Percentiles rank a stretch among this genome's conserved stretches.
These are phyloP conservation scores for Acrocephalus arundinaceus DNA, from an alignment of 2,113 vertebrate genomes.

Conservation along the genomic window DNA sequence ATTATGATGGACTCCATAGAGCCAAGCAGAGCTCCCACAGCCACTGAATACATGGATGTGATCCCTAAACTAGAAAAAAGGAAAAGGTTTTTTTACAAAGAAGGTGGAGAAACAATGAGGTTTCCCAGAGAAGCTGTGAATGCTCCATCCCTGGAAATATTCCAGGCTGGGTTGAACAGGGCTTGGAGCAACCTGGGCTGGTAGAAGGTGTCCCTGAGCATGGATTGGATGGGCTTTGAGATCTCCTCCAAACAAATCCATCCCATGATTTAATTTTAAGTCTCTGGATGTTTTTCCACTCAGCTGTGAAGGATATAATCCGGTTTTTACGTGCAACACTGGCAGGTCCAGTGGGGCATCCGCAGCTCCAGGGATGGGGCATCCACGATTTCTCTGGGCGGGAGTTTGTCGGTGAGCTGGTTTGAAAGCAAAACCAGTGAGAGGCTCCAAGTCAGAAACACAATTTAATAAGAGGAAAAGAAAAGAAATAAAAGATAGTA, in stretches of 20 bases:
- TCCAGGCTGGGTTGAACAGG: neutral
- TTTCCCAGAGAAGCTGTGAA: neutral
- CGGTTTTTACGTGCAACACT: neutral
- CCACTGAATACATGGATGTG: neutral
- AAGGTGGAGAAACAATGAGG: neutral
- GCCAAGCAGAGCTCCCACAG: neutral
- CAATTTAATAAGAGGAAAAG: too few relatives aligned
- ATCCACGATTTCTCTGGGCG: neutral
- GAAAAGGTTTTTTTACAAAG: accelerated
- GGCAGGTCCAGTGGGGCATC: neutral
- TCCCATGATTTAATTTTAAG: neutral
- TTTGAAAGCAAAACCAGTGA: too few relatives aligned
- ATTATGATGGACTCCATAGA: too few relatives aligned
- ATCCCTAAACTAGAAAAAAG: neutral
- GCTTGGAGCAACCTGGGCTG: neutral
- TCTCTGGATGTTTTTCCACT: neutral
- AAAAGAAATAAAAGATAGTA: too few relatives aligned
- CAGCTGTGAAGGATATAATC: neutral
- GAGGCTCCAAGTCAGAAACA: too few relatives aligned
- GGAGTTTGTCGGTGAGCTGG: neutral
- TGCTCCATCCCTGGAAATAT: neutral
- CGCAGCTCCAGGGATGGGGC: neutral
- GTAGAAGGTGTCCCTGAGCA: neutral
- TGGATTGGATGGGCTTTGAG: neutral
- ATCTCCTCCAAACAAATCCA: neutral